These are phyloP conservation scores for Caenorhabditis sulstoni DNA, from an alignment of 2,888 invertebrate genomes.

Conservation along the genomic window DNA sequence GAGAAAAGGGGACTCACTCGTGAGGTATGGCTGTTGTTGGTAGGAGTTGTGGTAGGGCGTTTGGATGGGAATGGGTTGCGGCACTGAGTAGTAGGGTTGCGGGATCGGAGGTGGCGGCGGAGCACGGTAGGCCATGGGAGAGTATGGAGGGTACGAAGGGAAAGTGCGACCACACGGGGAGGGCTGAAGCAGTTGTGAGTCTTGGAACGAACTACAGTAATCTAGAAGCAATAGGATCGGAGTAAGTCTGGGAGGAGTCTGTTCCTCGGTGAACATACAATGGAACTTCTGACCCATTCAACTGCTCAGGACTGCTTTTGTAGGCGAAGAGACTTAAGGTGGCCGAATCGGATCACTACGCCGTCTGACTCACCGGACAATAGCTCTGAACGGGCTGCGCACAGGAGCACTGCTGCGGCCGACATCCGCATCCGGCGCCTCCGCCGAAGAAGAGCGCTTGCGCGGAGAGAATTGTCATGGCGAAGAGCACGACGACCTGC, in stretches of 20 bases:
- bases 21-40: conserved; percentile 17
- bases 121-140: conserved; percentile 24
- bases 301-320: no score
- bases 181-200: conserved; percentile 19
- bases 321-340: neutral
- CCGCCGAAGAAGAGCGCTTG: conserved; percentile 33
- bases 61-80: conserved; percentile 33
- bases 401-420: conserved; percentile 33
- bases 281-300: no score
- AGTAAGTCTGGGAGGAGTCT: no score
- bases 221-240: no score
- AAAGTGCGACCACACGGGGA: conserved; percentile 26
- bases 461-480: conserved; percentile 7
- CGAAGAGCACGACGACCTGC: conserved; percentile 3
- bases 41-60: conserved; percentile 33
- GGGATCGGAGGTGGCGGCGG: conserved; percentile 37
- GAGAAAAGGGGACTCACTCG: conserved; percentile 10
- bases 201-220: neutral
- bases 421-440: conserved; percentile 36
- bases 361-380: conserved; percentile 25
- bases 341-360: no score
- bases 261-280: no score
- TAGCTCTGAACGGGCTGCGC: conserved; percentile 15
- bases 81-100: conserved; percentile 21
- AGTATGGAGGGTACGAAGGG: conserved; percentile 4